Base-by-base conservation (phyloP, 2,113 vertebrate genomes). In the Baryphthengus martii region DNA sequence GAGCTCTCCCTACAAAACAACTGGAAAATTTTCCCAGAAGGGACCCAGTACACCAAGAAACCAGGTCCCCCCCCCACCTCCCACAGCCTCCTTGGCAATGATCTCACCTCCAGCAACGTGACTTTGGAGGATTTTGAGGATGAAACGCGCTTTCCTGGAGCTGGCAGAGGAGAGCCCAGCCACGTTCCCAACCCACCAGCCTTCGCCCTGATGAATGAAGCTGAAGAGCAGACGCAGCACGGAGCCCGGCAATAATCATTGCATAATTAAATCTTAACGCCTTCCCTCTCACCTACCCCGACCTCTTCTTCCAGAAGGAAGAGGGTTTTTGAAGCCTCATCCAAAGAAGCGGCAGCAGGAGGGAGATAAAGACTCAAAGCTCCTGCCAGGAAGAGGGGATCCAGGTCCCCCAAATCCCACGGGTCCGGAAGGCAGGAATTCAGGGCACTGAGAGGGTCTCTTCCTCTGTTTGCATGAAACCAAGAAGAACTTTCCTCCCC, bases 341-440 rank as follows among this genome's bases (percentile, higher is more conserved):
- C 61, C 70, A n/a, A 37, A n/a, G 67, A 53, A 58, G 14, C 31
- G 61, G 49, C 71, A 78, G 31, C 2, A 4, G 65, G 21, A 33
- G 25, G 26, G 29, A 49, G 18, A 37, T 0, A 2, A 42, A 67
- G 53, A 29, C 53, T 16, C 6, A 0, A 37, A 52, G 9, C 2
- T 0, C 20, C 45, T 21, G 11, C 33, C 20, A 4, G 40, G 40
- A 65, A n/a, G 45, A 35, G 20, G 65, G n/a, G 50, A 49, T 56
- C 4, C 3, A 1, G 35, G 39, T 6, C 35, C n/a, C 35, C 21
- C 72, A 16, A 2, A 33, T 39, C 25, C 28, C 72, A 35, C 1
- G 2, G 6, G 5, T 56, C 18, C 0, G 39, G 39, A 42, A 44
- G 8, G n/a, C 23, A 37, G 26, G 45, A 59, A 33, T 2, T 3